A percentile compares a stretch with the other conserved stretches of the same genome.
These are phyloP conservation scores for Sphaerophoria taeniata DNA, from an alignment of 2,888 invertebrate species.

Conservation along the genomic window DNA sequence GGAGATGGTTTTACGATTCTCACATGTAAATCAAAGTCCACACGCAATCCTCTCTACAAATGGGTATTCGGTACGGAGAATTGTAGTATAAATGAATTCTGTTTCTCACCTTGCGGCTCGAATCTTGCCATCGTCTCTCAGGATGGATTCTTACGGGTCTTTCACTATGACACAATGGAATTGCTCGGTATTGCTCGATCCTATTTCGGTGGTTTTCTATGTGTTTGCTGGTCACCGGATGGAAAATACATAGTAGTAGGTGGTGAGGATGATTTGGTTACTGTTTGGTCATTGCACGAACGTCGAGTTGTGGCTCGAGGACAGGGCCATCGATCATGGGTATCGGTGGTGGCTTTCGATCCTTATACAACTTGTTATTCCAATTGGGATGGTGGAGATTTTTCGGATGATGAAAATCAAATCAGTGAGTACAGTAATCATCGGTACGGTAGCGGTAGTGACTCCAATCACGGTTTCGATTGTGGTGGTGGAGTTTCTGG, in stretches of 20 bases:
- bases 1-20: slow-evolving; percentile 97
- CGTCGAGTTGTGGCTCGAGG: slow-evolving; percentile 97
- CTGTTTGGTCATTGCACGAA: slow-evolving; percentile 97
- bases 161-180: slow-evolving; percentile 99
- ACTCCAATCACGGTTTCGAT: slow-evolving; percentile 78
- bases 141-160: slow-evolving; percentile 97
- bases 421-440: slow-evolving; percentile 79
- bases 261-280: slow-evolving; percentile 99
- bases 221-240: slow-evolving; percentile 99
- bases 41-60: slow-evolving; percentile 96
- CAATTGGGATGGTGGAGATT: slow-evolving; percentile 85
- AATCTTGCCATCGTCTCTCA: slow-evolving; percentile 97
- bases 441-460: slow-evolving; percentile 66
- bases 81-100: slow-evolving; percentile 96
- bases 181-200: slow-evolving; percentile 96
- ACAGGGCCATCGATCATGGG: slow-evolving; percentile 99
- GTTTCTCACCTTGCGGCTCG: slow-evolving; percentile 96
- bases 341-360: slow-evolving; percentile 97
- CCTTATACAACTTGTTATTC: slow-evolving; percentile 91
- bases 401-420: slow-evolving; percentile 85
- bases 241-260: slow-evolving; percentile 97
- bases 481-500: slow-evolving; percentile 71
- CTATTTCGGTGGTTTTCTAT: slow-evolving; percentile 98
- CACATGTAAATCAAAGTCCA: slow-evolving; percentile 98
- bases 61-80: slow-evolving; percentile 93